phyloP scores from a whole-genome alignment of 1,140 invertebrate species.

The Oryzaephilus surinamensis region DNA sequence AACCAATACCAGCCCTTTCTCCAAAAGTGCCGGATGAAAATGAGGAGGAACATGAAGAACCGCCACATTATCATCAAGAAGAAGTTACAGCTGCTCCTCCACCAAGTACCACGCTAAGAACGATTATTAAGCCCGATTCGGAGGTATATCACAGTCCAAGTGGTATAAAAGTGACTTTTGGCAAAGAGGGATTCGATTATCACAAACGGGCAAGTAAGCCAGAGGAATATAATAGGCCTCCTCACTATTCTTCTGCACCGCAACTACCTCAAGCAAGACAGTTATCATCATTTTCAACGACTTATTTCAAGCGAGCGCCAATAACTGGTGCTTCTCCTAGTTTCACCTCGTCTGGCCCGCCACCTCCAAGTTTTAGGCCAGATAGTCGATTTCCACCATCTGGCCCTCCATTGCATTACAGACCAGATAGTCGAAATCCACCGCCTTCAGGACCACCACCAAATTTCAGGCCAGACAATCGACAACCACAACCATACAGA shows the following conservation, averaged over 20 bases:
- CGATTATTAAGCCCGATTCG: conserved; percentile 74
- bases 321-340: conserved; percentile 3
- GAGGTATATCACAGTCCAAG: conserved; percentile 66
- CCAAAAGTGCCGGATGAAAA: conserved; percentile 51
- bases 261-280: conserved; percentile 37
- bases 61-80: conserved; percentile 33
- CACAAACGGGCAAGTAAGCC: conserved; percentile 40
- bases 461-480: conserved; percentile 16
- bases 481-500: conserved; percentile 27
- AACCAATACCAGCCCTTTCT: conserved; percentile 61
- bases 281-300: conserved; percentile 24
- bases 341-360: too few species aligned
- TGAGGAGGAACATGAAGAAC: conserved; percentile 40
- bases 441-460: conserved; percentile 24
- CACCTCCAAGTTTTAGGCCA: too few species aligned
- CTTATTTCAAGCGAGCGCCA: conserved; percentile 20
- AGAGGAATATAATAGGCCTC: conserved; percentile 18
- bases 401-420: background rate
- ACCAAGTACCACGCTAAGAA: conserved; percentile 62
- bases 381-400: too few species aligned
- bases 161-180: conserved; percentile 65
- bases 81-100: conserved; percentile 41
- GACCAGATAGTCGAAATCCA: conserved; percentile 29
- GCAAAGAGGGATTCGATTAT: conserved; percentile 47
- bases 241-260: conserved; percentile 39